A percentile compares a stretch with the other conserved stretches of the same genome.
phyloP scores from a whole-genome alignment of 1,140 invertebrate species.

The Calephelis virginiensis region DNA sequence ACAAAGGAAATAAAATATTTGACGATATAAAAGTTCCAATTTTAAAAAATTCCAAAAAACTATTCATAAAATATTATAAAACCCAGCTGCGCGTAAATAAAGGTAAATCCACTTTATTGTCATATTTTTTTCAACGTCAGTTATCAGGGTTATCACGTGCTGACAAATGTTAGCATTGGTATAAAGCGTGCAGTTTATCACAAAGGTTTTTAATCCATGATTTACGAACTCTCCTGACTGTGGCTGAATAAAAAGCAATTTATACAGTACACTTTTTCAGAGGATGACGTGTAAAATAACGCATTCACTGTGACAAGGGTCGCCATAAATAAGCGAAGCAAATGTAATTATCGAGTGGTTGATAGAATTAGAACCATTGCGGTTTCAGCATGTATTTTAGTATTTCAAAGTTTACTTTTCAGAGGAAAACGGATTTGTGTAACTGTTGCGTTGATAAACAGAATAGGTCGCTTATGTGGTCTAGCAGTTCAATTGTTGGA shows the following conservation, averaged over 20 bases:
- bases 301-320: conserved; percentile 60
- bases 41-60: background rate
- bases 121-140: conserved; percentile 18
- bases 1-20: too few species aligned
- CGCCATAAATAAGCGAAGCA: conserved; percentile 60
- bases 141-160: conserved; percentile 9
- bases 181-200: conserved; percentile 15
- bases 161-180: conserved; percentile 18
- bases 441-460: too few species aligned
- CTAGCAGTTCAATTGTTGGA: too few species aligned
- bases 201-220: conserved; percentile 24
- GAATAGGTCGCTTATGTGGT: too few species aligned
- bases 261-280: conserved; percentile 66
- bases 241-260: conserved; percentile 42
- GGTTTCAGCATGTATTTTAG: too few species aligned
- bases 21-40: too few species aligned
- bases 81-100: conserved; percentile 5
- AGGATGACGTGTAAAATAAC: conserved; percentile 69
- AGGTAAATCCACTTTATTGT: conserved; percentile 14
- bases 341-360: conserved; percentile 53
- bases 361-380: too few species aligned
- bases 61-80: conserved; percentile 7
- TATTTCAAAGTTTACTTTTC: too few species aligned
- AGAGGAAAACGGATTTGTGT: too few species aligned
- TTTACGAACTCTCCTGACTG: conserved; percentile 18